Percentiles rank a stretch among this genome's conserved stretches.
These are phyloP conservation scores for Pteropus alecto DNA, from an alignment of 2,113 vertebrate genomes.

Conservation along the genomic window DNA sequence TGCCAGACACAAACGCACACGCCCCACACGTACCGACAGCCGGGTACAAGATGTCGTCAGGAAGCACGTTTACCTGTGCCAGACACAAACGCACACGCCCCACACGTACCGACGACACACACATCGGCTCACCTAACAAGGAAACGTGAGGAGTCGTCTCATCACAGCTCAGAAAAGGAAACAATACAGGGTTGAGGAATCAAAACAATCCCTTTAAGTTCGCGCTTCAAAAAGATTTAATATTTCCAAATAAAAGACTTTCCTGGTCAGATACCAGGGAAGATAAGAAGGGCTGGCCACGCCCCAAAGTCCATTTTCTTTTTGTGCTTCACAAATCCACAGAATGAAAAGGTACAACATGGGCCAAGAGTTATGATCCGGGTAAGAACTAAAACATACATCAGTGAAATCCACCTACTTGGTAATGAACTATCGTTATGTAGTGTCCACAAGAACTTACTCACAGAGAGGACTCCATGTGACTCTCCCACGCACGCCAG, in stretches of 20 bases:
- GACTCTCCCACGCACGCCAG: neutral
- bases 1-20: neutral
- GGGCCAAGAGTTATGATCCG: conserved; percentile 21
- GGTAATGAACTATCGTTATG: neutral
- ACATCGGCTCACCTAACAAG: neutral
- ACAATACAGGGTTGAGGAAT: neutral
- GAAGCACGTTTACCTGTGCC: neutral
- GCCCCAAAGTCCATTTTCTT: neutral
- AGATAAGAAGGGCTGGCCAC: neutral
- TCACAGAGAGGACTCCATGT: neutral
- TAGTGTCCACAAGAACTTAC: conserved; percentile 24
- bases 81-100: neutral
- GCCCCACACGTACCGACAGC: neutral
- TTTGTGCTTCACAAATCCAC: conserved; percentile 41
- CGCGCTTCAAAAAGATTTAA: neutral
- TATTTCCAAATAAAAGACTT: neutral
- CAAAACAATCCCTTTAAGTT: neutral
- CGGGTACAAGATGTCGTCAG: no score
- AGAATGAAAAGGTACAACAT: neutral
- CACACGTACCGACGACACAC: neutral
- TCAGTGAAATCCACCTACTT: conserved; percentile 27
- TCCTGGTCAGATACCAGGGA: neutral
- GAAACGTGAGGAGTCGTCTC: conserved; percentile 33
- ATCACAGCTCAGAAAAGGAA: neutral
- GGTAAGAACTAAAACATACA: neutral